Conservation (phyloP, 2,888 invertebrate genomes). For the Drosophila ustulata region DNA sequence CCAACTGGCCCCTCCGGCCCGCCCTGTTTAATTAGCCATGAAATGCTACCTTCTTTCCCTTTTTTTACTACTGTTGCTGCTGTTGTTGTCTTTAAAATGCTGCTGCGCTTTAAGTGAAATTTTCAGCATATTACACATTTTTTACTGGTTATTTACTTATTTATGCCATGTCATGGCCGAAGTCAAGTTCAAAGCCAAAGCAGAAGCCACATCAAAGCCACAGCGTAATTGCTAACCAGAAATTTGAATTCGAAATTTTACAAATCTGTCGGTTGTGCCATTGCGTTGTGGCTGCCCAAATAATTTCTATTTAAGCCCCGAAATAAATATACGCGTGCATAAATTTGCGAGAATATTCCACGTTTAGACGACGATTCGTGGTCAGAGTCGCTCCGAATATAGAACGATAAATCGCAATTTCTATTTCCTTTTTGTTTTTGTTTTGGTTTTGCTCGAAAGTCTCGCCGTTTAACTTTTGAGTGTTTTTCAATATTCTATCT, state of each 20-base stretch:
- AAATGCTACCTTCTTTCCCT: slow-evolving; percentile 18
- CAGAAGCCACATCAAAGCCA: slow-evolving; percentile 68
- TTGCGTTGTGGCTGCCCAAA: slow-evolving; percentile 31
- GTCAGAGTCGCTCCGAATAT: background rate
- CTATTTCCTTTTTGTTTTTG: background rate
- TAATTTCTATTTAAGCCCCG: slow-evolving; percentile 30
- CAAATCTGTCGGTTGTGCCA: slow-evolving; percentile 29
- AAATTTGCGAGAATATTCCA: slow-evolving; percentile 1
- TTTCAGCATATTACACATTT: slow-evolving; percentile 31
- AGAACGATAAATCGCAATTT: background rate
- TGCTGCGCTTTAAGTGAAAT: slow-evolving; percentile 30
- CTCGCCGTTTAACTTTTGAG: background rate
- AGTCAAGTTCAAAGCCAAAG: slow-evolving; percentile 48
- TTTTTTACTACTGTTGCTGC: background rate
- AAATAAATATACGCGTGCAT: slow-evolving; percentile 7
- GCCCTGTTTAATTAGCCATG: slow-evolving; percentile 55
- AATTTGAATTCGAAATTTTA: slow-evolving; percentile 56
- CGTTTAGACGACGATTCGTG: background rate
- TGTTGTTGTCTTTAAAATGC: slow-evolving; percentile 9
- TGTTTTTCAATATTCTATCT: background rate
- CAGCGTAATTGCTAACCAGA: slow-evolving; percentile 61
- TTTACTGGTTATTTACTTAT: slow-evolving; percentile 41
- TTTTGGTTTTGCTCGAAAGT: too few relatives aligned
- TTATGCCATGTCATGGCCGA: slow-evolving; percentile 32
- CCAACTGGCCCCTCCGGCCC: slow-evolving; percentile 12